Percentiles rank a stretch among this genome's conserved stretches.
These are phyloP conservation scores for Terrapene triunguis DNA, from an alignment of 2,113 vertebrate genomes.

Conservation along the genomic window DNA sequence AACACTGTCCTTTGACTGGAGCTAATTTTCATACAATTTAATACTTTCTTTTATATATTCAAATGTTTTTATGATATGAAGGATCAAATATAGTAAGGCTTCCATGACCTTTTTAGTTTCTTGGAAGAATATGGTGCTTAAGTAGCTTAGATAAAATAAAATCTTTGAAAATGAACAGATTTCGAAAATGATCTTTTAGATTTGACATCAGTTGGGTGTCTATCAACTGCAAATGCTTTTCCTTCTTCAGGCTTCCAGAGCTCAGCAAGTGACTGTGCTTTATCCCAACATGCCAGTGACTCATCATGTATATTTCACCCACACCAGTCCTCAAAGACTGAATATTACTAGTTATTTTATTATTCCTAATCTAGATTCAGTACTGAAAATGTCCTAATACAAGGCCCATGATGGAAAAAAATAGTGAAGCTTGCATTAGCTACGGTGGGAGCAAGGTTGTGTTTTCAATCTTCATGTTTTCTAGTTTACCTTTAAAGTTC, in stretches of 20 bases:
- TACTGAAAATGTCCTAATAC: background rate
- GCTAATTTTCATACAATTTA: constrained; percentile 14
- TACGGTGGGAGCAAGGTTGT: background rate
- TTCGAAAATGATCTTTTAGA: background rate
- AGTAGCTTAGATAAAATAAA: background rate
- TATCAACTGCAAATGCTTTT: background rate
- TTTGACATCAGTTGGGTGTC: background rate
- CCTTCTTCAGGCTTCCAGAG: background rate
- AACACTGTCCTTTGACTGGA: constrained; percentile 1
- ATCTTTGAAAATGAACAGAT: background rate
- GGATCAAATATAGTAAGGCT: background rate
- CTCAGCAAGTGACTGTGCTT: background rate
- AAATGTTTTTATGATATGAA: constrained; percentile 9
- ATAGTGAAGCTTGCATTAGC: background rate
- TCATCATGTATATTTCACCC: background rate
- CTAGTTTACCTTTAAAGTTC: background rate
- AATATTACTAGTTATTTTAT: background rate
- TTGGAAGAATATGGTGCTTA: background rate
- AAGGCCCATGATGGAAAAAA: background rate
- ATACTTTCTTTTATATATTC: background rate
- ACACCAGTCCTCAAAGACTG: background rate
- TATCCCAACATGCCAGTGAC: background rate
- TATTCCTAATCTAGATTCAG: background rate
- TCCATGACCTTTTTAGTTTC: background rate
- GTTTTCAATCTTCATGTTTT: background rate